These are phyloP conservation scores for Carassius auratus DNA, from an alignment of 2,113 vertebrate species.

Conservation along the genomic window DNA sequence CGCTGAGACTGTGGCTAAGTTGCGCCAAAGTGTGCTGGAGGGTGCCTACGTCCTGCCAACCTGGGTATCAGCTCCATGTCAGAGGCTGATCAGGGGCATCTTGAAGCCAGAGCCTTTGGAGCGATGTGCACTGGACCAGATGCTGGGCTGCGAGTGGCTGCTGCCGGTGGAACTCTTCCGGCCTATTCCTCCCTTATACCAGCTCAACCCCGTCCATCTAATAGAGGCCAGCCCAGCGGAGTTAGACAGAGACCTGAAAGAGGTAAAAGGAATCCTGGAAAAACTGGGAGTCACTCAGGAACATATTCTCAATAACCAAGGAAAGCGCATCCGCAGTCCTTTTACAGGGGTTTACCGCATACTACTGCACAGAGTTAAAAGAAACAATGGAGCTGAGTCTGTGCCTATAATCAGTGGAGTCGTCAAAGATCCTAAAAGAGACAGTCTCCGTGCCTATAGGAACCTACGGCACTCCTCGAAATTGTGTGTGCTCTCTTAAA, in stretches of 20 bases:
- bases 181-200: slow-evolving; percentile 71
- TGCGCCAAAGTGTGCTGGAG: slow-evolving; percentile 85
- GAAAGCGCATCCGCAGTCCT: slow-evolving; percentile 78
- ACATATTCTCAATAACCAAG: slow-evolving; percentile 81
- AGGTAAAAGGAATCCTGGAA: slow-evolving; percentile 80
- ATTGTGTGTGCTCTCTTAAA: slow-evolving; percentile 87
- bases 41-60: slow-evolving; percentile 79
- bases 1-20: slow-evolving; percentile 89
- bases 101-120: slow-evolving; percentile 78
- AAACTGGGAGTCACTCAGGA: slow-evolving; percentile 84
- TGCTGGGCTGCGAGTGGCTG: slow-evolving; percentile 91
- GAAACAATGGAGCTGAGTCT: slow-evolving; percentile 77
- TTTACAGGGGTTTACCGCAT: slow-evolving; percentile 89
- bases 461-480: slow-evolving; percentile 88
- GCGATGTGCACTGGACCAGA: slow-evolving; percentile 82
- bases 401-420: slow-evolving; percentile 79
- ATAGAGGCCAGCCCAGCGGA: slow-evolving; percentile 58
- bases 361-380: slow-evolving; percentile 84
- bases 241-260: slow-evolving; percentile 78
- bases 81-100: slow-evolving; percentile 85
- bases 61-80: slow-evolving; percentile 85
- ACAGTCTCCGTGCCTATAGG: slow-evolving; percentile 75
- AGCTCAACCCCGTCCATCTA: slow-evolving; percentile 76
- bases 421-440: slow-evolving; percentile 78
- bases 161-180: slow-evolving; percentile 82